Evolutionary conservation across 92 coral and sea anemone species (phyloP).

Genomic region (Umimayanthus chanpuru): DNA sequence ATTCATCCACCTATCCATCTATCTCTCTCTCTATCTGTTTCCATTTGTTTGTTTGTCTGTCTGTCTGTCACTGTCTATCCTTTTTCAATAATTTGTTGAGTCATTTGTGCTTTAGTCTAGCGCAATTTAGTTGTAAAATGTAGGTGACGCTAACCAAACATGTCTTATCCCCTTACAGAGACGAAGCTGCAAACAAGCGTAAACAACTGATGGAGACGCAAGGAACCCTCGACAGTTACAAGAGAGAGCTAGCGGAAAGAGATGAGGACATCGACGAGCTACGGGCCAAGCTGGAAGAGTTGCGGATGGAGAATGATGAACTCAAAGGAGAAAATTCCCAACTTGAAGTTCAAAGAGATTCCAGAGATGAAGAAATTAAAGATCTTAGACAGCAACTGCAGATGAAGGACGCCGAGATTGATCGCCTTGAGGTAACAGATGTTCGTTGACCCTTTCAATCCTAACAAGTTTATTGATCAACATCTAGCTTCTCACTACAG

Average conservation of each 20-base stretch:
- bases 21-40: too few relatives aligned
- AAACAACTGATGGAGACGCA: slow-evolving; percentile 71
- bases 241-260: slow-evolving; percentile 64
- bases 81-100: too few relatives aligned
- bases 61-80: too few relatives aligned
- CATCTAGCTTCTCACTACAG: too few relatives aligned
- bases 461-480: too few relatives aligned
- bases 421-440: slow-evolving; percentile 49
- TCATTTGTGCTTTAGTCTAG: too few relatives aligned
- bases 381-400: slow-evolving; percentile 58
- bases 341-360: slow-evolving; percentile 55
- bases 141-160: background rate
- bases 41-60: too few relatives aligned
- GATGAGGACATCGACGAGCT: slow-evolving; percentile 72
- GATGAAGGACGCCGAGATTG: slow-evolving; percentile 64
- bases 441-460: too few relatives aligned
- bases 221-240: slow-evolving; percentile 69
- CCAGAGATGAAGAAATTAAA: slow-evolving; percentile 73
- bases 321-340: slow-evolving; percentile 60
- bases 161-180: slow-evolving; percentile 13
- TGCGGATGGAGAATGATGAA: slow-evolving; percentile 60
- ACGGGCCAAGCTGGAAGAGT: slow-evolving; percentile 55
- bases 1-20: too few relatives aligned
- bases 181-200: slow-evolving; percentile 57
- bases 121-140: too few relatives aligned